Evolutionary conservation across 2,888 invertebrate species (phyloP), one percentile per base, ranked within the genome.

Genomic region (Teleiodes luculella): DNA sequence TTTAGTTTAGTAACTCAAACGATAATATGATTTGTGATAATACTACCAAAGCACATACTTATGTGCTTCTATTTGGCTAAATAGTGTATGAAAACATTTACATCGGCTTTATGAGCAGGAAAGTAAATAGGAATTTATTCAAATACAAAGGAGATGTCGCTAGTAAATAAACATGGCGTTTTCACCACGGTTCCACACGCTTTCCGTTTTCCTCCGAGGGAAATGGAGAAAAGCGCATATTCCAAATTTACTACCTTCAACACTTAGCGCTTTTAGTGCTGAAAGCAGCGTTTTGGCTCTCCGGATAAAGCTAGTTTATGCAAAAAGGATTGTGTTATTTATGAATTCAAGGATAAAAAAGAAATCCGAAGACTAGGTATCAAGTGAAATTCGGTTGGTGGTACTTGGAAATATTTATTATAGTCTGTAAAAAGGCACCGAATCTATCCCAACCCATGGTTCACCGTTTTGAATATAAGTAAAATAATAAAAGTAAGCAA

Each of bases 111-210:
- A 14, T 52, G 55, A 51, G 48, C 49, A 51, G 46, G 35, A 53
- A 53, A 55, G 56, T 53, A 60, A 57, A 59, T 51, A 56, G 41
- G 57, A 57, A 58, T 58, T 56, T 58, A 57, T 58, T 59, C 57
- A 56, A 60, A 60, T 55, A 51, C 47, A 35, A 36, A 53, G 52
- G 35, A 43, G 47, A 52, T 52, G 47, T 50, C 55, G 51, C 52
- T 30, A 51, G 51, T 56, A 53, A 56, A 60, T 57, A 57, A 57
- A 57, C 54, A 57, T 39, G 53, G 31, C 48, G 33, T 43, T 43
- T 43, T 28, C 5, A 24, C 43, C 43, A 13, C 5, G 57, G 14
- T 56, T 49, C 53, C 52, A 13, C 51, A 50, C 47, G 54, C 54
- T 53, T 33, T 24, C 53, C n/a, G n/a, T n/a, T n/a, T n/a, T n/a